Evolutionary conservation across 2,797 vertebrate genomes (phyloP).

Genomic region (Naso thynnoides): DNA sequence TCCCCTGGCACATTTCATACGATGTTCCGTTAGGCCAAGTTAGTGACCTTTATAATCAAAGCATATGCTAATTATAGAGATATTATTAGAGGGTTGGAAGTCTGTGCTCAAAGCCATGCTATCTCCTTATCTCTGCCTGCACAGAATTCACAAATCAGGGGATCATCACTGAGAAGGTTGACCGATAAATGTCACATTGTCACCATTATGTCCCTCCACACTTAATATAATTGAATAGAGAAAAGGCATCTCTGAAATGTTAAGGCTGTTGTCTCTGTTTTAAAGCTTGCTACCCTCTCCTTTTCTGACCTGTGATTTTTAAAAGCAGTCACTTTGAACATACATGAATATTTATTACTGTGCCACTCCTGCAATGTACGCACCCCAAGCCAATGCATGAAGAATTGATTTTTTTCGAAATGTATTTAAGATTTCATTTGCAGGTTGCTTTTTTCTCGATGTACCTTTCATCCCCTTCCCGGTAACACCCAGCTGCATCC

Average conservation of each 20-base stretch:
- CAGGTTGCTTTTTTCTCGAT: conserved; percentile 33
- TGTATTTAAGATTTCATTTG: conserved; percentile 68
- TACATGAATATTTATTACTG: conserved; percentile 68
- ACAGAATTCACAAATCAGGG: conserved; percentile 67
- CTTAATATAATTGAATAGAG: conserved; percentile 31
- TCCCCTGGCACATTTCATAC: conserved; percentile 68
- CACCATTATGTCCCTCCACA: conserved; percentile 45
- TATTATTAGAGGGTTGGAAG: conserved; percentile 73
- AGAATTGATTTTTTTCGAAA: conserved; percentile 62
- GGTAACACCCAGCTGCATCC: conserved; percentile 19
- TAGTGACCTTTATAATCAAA: conserved; percentile 84
- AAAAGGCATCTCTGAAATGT: conserved; percentile 34
- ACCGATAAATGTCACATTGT: conserved; percentile 72
- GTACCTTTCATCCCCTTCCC: conserved; percentile 46
- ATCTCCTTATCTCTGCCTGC: conserved; percentile 65
- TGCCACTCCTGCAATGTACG: conserved; percentile 50
- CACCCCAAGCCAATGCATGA: conserved; percentile 31
- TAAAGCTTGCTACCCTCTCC: conserved; percentile 22
- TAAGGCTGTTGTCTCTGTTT: conserved; percentile 39
- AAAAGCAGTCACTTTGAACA: conserved; percentile 48
- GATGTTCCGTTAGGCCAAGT: conserved; percentile 69
- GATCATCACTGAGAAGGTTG: conserved; percentile 62
- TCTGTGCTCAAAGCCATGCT: conserved; percentile 66
- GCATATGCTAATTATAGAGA: conserved; percentile 79
- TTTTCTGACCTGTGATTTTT: conserved; percentile 47